These are phyloP conservation scores for Spodoptera litura DNA, from an alignment of 1,140 invertebrate genomes.

Conservation along the genomic window DNA sequence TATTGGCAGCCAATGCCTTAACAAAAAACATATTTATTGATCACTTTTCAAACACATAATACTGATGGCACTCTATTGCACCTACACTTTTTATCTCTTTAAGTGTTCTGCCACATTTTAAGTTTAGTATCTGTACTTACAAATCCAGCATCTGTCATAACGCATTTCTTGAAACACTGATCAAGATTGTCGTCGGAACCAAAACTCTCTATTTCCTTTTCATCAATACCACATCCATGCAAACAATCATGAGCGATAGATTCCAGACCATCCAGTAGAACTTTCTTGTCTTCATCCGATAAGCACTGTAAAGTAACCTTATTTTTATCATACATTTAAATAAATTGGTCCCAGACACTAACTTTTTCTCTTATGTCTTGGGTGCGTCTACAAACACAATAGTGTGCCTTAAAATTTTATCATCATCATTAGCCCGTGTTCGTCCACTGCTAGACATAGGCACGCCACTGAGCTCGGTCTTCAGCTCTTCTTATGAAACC, in stretches of 20 bases:
- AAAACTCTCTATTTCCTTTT: not conserved
- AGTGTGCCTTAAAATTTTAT: too few relatives aligned
- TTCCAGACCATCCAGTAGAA: not conserved
- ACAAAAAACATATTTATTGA: too few relatives aligned
- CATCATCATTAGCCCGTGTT: too few relatives aligned
- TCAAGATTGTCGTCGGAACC: not conserved
- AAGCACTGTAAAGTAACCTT: not conserved
- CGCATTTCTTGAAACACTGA: conserved; percentile 2
- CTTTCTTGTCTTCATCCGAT: not conserved
- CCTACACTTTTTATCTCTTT: too few relatives aligned
- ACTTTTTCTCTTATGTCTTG: not conserved
- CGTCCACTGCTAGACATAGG: too few relatives aligned
- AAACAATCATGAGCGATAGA: not conserved
- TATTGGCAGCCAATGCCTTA: too few relatives aligned
- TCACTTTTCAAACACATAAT: too few relatives aligned
- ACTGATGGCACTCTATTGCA: too few relatives aligned
- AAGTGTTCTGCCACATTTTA: too few relatives aligned
- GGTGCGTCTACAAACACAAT: too few relatives aligned
- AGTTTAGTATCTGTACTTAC: not conserved
- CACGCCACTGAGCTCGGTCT: too few relatives aligned
- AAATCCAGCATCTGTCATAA: not conserved
- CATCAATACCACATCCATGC: not conserved
- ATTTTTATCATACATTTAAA: not conserved
- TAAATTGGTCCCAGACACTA: not conserved
- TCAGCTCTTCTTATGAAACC: too few relatives aligned